Evolutionary conservation across 2,888 invertebrate genomes (phyloP).

Genomic region (Creontiades dilutus): DNA sequence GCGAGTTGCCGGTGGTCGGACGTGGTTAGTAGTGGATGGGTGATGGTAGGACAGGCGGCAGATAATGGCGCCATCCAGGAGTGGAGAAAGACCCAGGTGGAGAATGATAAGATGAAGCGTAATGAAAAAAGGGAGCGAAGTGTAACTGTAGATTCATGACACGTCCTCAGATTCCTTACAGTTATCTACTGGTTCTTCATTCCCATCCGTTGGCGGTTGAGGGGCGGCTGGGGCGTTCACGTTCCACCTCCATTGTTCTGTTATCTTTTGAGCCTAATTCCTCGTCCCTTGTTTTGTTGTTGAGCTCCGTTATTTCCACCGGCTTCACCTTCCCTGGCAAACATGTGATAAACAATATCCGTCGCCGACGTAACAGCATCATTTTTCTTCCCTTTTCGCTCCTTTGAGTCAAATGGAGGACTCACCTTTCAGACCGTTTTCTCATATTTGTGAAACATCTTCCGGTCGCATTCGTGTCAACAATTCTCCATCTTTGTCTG

Average conservation of each 20-base stretch:
- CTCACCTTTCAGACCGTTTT: too few relatives aligned
- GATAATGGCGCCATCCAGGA: background rate
- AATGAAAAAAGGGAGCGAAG: conserved; percentile 5
- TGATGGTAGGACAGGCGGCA: background rate
- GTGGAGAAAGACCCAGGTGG: background rate
- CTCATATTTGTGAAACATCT: too few relatives aligned
- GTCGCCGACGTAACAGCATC: background rate
- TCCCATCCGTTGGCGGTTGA: background rate
- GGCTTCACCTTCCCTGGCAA: background rate
- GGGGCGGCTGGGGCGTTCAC: background rate
- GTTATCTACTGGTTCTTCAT: conserved; percentile 10
- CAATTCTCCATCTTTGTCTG: too few relatives aligned
- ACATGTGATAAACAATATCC: background rate
- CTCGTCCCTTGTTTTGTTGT: background rate
- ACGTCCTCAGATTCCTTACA: conserved; percentile 7
- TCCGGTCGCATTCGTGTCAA: too few relatives aligned
- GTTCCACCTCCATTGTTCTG: background rate
- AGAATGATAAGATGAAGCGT: background rate
- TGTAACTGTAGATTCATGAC: conserved; percentile 12
- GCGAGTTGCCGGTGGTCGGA: background rate
- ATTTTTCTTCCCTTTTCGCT: background rate
- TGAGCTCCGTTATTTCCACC: conserved; percentile 1
- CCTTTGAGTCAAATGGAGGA: background rate
- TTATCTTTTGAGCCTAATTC: conserved; percentile 35
- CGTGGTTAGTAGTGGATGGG: background rate